Evolutionary conservation across 2,797 vertebrate genomes (phyloP).

Genomic region (Sebastes flavidus): DNA sequence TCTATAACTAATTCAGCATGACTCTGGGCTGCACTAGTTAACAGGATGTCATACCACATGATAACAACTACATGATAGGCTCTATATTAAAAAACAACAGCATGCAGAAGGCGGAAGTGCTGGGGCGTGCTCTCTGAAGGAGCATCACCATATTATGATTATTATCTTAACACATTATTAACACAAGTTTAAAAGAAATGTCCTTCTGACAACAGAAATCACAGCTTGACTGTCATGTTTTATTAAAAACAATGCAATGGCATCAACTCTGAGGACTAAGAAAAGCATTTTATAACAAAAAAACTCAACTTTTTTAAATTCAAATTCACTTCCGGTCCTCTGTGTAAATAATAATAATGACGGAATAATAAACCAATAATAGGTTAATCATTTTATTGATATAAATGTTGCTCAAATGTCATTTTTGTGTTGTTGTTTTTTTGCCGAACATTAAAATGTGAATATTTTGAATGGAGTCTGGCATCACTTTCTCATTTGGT

Average conservation of each 20-base stretch:
- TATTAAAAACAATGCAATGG: not conserved
- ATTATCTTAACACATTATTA: not conserved
- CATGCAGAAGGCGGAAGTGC: slow-evolving; percentile 52
- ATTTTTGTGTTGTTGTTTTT: not conserved
- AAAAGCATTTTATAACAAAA: no score
- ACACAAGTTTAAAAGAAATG: not conserved
- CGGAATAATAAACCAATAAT: not conserved
- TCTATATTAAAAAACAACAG: not conserved
- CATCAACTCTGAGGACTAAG: no score
- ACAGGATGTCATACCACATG: not conserved
- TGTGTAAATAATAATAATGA: not conserved
- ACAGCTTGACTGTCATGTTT: not conserved
- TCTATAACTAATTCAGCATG: not conserved
- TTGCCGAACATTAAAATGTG: not conserved
- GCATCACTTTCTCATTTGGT: not conserved
- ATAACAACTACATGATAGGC: not conserved
- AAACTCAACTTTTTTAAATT: not conserved
- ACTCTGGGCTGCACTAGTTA: not conserved
- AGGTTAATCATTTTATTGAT: not conserved
- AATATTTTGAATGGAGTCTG: not conserved
- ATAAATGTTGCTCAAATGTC: not conserved
- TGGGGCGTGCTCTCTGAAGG: not conserved
- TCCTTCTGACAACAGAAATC: no score
- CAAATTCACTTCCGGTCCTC: not conserved
- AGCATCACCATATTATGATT: not conserved